These are phyloP conservation scores for Zoanthus sociatus DNA, from an alignment of 92 coral and sea anemone species.

Conservation along the genomic window DNA sequence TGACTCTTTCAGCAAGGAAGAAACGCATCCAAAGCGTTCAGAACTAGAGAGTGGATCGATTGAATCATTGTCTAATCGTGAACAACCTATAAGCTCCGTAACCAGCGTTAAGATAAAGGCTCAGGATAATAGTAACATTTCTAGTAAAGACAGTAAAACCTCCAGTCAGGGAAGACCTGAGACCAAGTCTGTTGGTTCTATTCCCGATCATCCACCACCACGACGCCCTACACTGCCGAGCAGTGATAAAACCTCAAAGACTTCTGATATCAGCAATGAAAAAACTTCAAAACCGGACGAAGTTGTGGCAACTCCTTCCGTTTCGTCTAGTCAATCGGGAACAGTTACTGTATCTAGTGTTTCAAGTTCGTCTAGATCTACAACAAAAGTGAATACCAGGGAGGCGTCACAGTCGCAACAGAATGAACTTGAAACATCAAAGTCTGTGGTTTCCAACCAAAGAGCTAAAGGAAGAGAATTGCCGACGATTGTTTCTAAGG, in stretches of 20 bases:
- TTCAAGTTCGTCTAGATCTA: background rate
- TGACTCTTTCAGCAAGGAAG: conserved; percentile 12
- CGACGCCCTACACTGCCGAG: background rate
- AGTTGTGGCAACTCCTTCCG: background rate
- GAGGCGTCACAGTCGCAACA: conserved; percentile 1
- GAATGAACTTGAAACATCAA: background rate
- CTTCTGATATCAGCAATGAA: background rate
- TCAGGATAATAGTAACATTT: background rate
- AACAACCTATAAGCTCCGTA: background rate
- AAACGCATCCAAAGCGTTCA: background rate
- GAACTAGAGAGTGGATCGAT: background rate
- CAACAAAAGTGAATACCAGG: conserved; percentile 14
- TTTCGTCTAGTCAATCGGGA: background rate
- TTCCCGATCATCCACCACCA: conserved; percentile 38
- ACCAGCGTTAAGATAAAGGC: background rate
- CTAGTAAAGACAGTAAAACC: background rate
- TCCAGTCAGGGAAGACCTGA: background rate
- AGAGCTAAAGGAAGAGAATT: conserved; percentile 26
- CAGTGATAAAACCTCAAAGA: background rate
- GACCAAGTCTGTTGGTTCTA: conserved; percentile 17
- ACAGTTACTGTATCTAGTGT: conserved; percentile 20
- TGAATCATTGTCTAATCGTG: background rate
- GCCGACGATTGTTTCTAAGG: background rate
- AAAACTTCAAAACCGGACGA: background rate
- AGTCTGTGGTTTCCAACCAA: background rate